These are phyloP conservation scores for Gambusia holbrooki DNA, from an alignment of 2,113 vertebrate genomes.

Conservation along the genomic window DNA sequence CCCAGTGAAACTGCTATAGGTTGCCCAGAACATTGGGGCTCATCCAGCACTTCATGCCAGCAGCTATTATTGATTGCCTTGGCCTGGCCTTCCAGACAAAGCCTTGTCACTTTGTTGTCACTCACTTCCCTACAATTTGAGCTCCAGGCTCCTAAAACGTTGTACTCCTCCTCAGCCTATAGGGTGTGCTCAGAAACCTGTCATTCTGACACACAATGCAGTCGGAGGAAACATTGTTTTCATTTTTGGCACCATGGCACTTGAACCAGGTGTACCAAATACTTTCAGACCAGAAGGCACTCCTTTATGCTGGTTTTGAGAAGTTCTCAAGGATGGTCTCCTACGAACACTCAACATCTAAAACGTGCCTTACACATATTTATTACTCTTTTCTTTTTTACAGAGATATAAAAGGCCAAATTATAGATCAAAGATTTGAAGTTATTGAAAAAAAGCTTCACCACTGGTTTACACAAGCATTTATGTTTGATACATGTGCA, in stretches of 20 bases:
- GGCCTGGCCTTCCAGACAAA: too few species aligned
- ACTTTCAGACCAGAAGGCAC: background rate
- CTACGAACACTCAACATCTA: too few species aligned
- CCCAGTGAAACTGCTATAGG: background rate
- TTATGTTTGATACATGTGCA: constrained; percentile 46
- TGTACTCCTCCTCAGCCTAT: background rate
- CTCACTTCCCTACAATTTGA: too few species aligned
- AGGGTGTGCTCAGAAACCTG: background rate
- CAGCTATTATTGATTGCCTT: background rate
- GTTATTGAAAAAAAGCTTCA: constrained; percentile 12
- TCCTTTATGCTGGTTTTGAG: background rate
- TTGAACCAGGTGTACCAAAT: background rate
- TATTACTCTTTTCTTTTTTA: constrained; percentile 2
- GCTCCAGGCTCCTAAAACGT: too few species aligned
- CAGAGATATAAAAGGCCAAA: constrained; percentile 26
- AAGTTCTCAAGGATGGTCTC: background rate
- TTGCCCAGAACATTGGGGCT: background rate
- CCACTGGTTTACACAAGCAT: constrained; percentile 41
- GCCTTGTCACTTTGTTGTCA: too few species aligned
- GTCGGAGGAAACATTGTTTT: background rate
- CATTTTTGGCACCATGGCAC: background rate
- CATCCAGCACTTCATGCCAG: background rate
- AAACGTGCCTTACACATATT: background rate
- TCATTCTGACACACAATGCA: background rate
- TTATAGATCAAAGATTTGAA: constrained; percentile 5